phyloP scores from a whole-genome alignment of 2,113 vertebrate genomes.

The Herpetotheres cachinnans region DNA sequence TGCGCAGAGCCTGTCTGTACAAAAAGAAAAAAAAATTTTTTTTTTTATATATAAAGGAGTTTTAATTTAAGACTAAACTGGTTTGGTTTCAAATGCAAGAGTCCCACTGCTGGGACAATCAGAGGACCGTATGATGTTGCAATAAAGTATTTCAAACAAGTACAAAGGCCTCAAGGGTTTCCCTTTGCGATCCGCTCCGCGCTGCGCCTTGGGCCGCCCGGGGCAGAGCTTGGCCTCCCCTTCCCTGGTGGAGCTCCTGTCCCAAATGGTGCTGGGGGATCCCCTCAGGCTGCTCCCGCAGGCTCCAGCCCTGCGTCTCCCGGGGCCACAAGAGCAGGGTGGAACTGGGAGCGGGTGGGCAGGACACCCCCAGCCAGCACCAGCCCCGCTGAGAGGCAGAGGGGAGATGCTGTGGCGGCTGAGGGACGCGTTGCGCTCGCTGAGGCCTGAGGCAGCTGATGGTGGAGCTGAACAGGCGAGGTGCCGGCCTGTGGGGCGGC shows the following conservation, averaged over 20 bases:
- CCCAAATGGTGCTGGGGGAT: too few relatives aligned
- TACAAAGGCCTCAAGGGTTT: fast-evolving
- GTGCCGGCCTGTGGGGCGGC: neutral
- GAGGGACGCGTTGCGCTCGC: fast-evolving
- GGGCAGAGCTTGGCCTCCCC: neutral
- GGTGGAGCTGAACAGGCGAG: fast-evolving
- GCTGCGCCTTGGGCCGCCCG: neutral
- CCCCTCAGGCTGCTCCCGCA: neutral
- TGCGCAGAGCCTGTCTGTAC: neutral
- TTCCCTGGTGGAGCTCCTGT: neutral
- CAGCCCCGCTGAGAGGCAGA: fast-evolving
- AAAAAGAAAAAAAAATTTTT: neutral
- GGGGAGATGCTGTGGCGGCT: neutral
- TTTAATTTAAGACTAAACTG: slow-evolving; percentile 58
- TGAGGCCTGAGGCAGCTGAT: fast-evolving
- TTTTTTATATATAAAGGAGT: neutral
- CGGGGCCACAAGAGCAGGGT: fast-evolving
- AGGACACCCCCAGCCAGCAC: neutral
- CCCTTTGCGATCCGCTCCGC: fast-evolving
- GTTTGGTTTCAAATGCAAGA: neutral
- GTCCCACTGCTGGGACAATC: neutral
- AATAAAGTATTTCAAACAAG: slow-evolving; percentile 57
- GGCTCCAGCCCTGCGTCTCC: neutral
- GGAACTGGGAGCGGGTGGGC: fast-evolving
- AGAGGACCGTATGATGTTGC: slow-evolving; percentile 4